Conservation (phyloP, 2,888 invertebrate species). For the Torymus tubicola region DNA sequence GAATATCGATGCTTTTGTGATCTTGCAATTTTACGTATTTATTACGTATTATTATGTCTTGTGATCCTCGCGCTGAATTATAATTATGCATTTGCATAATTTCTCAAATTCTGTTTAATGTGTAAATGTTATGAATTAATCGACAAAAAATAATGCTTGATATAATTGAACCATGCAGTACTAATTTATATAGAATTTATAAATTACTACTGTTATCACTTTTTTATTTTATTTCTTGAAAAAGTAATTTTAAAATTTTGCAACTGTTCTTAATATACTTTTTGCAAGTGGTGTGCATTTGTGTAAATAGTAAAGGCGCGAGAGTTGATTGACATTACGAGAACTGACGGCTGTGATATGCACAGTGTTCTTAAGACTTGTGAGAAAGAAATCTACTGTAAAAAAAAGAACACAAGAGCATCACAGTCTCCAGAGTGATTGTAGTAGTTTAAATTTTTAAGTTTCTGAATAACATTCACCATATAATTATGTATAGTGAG, state of each 20-base stretch:
- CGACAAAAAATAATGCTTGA: not conserved
- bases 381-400: constrained; percentile 46
- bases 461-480: constrained; percentile 60
- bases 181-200: not conserved
- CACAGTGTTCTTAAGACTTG: constrained; percentile 39
- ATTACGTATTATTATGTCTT: constrained; percentile 6
- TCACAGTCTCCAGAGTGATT: constrained; percentile 46
- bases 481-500: constrained; percentile 63
- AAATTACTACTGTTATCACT: not conserved
- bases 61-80: constrained; percentile 20
- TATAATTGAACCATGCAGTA: not conserved
- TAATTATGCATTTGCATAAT: constrained; percentile 15
- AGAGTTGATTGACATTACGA: constrained; percentile 30
- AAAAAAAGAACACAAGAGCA: constrained; percentile 37
- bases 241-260: constrained; percentile 17
- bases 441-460: constrained; percentile 50
- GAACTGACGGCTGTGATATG: constrained; percentile 32
- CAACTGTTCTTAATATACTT: constrained; percentile 38
- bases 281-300: constrained; percentile 67
- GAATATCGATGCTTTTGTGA: constrained; percentile 34
- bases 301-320: constrained; percentile 65
- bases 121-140: not conserved
- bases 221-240: constrained; percentile 7
- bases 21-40: constrained; percentile 15
- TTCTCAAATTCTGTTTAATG: constrained; percentile 10